Evolutionary conservation across 2,113 vertebrate genomes (phyloP), one percentile per base, ranked within the genome.

Genomic region (Caloenas nicobarica): DNA sequence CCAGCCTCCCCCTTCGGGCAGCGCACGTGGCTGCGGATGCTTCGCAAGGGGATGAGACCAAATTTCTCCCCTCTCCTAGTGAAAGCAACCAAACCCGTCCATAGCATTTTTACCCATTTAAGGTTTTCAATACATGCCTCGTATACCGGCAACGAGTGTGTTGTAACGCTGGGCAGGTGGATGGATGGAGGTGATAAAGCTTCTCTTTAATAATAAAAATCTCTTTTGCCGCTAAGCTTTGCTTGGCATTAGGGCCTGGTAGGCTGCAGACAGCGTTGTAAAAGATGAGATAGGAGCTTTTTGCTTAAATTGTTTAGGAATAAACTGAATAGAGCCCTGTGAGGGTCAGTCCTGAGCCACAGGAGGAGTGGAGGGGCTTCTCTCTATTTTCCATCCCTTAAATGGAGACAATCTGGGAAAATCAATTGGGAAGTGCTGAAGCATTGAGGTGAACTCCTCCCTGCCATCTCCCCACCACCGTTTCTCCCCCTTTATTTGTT

Each of bases 41-140:
- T 83, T 31, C 57, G 57, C 71, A 33, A 38, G 24, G 16, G 29
- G 22, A 31, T 11, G 79, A 38, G 38, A 22, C 6, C 21, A 3
- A 8, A 64, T 69, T 82, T 57, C 58, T 38, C 8, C 8, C 28
- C 7, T 3, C 25, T 13, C 14, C n/a, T 2, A 0, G 13, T 44
- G 42, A 44, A 44, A 44, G 42, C 42, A 44, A 44, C 42, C 0
- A 26, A 23, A 54, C 33, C 26, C 1, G 25, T 14, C 4, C 12
- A 1, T 16, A 2, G 8, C 25, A 1, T 46, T n/a, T 28, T 50
- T 25, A 0, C 48, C 0, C 5, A 0, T 19, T 14, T 16, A 58
- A 54, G n/a, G 44, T 16, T 66, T 56, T 38, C 19, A 9, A 1
- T 11, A 4, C 3, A 3, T 16, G 2, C 62, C 88, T 93, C 34